A percentile compares a stretch with the other conserved stretches of the same genome.
Evolutionary conservation across 2,797 vertebrate genomes (phyloP).

Genomic region (Rhinophrynus dorsalis): DNA sequence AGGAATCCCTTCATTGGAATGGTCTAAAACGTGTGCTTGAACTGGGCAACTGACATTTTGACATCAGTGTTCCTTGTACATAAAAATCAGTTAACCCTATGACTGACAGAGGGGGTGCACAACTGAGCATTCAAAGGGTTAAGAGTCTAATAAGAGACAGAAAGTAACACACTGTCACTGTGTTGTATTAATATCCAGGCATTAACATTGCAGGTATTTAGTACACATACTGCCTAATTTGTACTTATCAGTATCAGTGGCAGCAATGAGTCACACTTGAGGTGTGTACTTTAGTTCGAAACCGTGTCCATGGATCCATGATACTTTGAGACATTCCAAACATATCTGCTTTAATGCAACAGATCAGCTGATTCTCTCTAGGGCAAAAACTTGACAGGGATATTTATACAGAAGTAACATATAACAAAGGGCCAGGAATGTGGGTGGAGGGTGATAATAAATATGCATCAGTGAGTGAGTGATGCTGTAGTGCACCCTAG

Average conservation of each 20-base stretch:
- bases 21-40: no score
- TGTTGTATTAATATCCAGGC: neutral
- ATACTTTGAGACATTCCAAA: slow-evolving; percentile 33
- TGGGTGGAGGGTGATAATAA: neutral
- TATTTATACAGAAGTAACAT: neutral
- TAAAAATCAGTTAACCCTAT: no score
- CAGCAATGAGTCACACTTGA: slow-evolving; percentile 17
- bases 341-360: slow-evolving; percentile 25
- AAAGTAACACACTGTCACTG: no score
- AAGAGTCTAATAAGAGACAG: no score
- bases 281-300: slow-evolving; percentile 16
- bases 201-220: slow-evolving; percentile 1
- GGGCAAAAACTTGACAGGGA: neutral
- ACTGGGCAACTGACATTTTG: no score
- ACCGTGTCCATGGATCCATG: slow-evolving; percentile 10
- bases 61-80: no score
- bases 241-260: neutral
- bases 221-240: neutral
- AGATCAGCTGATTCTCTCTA: slow-evolving; percentile 30
- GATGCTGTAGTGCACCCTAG: slow-evolving; percentile 5
- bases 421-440: neutral
- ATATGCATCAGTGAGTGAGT: neutral
- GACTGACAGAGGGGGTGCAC: no score
- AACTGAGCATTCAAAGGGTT: no score
- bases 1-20: no score